Base-by-base conservation (phyloP, 2,113 vertebrate species). In the Sylvilagus bachmani region DNA sequence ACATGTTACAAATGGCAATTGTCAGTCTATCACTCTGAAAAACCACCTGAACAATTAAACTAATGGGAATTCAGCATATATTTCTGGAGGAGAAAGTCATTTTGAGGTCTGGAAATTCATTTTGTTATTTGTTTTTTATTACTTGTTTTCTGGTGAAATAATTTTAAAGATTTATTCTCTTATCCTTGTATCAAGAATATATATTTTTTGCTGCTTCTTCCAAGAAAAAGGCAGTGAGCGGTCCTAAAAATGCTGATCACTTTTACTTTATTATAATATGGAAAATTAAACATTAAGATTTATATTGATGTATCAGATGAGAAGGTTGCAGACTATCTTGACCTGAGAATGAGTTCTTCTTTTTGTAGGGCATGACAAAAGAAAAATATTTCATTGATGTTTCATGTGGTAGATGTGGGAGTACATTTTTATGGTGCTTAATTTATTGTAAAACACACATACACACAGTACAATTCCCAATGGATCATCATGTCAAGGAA, bases 131-230 rank as follows among this genome's bases (percentile, higher is more conserved):
- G 73, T 36, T 69, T 74, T 71, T 81, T 58, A 58, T 58, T 58
- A 14, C 19, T 58, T 44, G 44, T 70, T 64, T 89, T 64, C 90
- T 97, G 85, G 36, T 69, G 86, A 90, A 94, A 90, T 90, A 85
- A 91, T 84, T 96, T 93, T 75, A 77, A 93, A 94, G 91, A 85
- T 91, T 74, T 93, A 95, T 82, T 80, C 38, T 95, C 24, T 85
- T 67, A 87, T 89, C 38, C 27, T 7, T 10, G 6, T 86, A 91
- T 91, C 86, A 78, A 75, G 84, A 96, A 96, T 96, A 69, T 92
- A 58, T 58, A 16, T 86, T 97, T 89, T 83, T 69, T 80, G 16
- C 16, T 89, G 17, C 27, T 83, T 38, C 53, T 78, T 64, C 67
- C 73, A 55, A 75, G 94, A 93, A 74, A 55, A 82, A 91, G 14